Percentiles rank a stretch among this genome's conserved stretches.
Evolutionary conservation across 2,888 invertebrate genomes (phyloP).

Genomic region (Drosophila macrospina): DNA sequence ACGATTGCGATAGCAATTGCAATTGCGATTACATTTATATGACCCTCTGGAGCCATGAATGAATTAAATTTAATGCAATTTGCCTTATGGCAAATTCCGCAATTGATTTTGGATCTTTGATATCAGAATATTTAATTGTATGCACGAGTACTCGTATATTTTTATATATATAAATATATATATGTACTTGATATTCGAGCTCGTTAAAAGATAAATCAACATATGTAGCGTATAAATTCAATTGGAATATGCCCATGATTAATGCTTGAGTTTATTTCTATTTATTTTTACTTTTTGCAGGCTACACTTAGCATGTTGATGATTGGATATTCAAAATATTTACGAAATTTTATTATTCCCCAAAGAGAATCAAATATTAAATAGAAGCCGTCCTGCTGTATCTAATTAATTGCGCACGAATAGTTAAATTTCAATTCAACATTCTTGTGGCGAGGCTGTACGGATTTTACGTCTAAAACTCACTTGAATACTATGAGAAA

Average conservation of each 20-base stretch:
- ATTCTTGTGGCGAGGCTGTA: background rate
- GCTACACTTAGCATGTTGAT: constrained; percentile 45
- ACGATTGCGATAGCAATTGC: constrained; percentile 15
- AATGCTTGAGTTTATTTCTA: constrained; percentile 48
- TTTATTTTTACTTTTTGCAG: constrained; percentile 35
- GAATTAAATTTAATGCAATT: constrained; percentile 57
- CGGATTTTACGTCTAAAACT: background rate
- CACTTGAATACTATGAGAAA: background rate
- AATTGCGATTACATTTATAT: constrained; percentile 21
- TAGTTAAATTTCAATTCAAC: constrained; percentile 1
- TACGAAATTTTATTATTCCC: constrained; percentile 39
- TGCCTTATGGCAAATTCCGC: constrained; percentile 8
- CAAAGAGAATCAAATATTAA: constrained; percentile 39
- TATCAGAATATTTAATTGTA: constrained; percentile 2
- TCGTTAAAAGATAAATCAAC: constrained; percentile 41
- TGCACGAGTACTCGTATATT: background rate
- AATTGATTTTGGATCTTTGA: constrained; percentile 21
- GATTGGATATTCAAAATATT: constrained; percentile 57
- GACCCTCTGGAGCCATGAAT: constrained; percentile 23
- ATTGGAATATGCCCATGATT: constrained; percentile 43
- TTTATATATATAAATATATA: background rate
- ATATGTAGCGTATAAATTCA: constrained; percentile 51
- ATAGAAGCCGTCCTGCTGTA: constrained; percentile 24
- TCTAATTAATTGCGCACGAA: constrained; percentile 12
- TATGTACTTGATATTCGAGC: background rate